Conservation (phyloP, 2,888 invertebrate species). For the Syrista parreyssii region DNA sequence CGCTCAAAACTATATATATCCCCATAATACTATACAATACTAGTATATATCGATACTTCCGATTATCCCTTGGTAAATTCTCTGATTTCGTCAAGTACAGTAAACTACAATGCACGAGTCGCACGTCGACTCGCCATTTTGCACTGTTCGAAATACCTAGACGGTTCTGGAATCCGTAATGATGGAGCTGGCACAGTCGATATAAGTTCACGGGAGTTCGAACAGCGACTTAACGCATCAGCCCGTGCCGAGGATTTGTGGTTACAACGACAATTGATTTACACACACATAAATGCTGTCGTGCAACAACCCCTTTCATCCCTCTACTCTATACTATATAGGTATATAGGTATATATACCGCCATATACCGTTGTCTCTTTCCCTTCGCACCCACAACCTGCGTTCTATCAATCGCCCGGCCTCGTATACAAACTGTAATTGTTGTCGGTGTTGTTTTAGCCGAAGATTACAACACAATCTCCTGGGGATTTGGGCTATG, state of each 20-base stretch:
- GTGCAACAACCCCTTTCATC: slow-evolving; percentile 15
- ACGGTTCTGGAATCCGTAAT: no score
- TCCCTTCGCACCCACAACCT: no score
- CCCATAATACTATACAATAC: no score
- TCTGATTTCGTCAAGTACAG: no score
- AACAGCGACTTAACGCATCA: slow-evolving; percentile 45
- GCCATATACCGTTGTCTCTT: no score
- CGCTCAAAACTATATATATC: slow-evolving; percentile 19
- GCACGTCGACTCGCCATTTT: no score
- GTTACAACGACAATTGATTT: slow-evolving; percentile 56
- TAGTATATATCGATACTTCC: no score
- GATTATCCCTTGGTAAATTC: no score
- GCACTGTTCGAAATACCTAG: no score
- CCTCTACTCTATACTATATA: no score
- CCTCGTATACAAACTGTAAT: slow-evolving; percentile 49
- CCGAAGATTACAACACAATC: slow-evolving; percentile 50
- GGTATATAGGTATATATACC: no score
- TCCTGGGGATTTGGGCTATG: slow-evolving; percentile 47
- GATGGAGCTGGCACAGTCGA: neutral
- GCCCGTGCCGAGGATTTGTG: slow-evolving; percentile 49
- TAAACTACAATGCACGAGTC: no score
- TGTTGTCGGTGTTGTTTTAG: slow-evolving; percentile 41
- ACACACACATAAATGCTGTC: slow-evolving; percentile 39
- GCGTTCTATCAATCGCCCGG: slow-evolving; percentile 1
- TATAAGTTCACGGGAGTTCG: neutral